phyloP scores from a whole-genome alignment of 2,797 vertebrate genomes.

The Sebastes hubbsi region DNA sequence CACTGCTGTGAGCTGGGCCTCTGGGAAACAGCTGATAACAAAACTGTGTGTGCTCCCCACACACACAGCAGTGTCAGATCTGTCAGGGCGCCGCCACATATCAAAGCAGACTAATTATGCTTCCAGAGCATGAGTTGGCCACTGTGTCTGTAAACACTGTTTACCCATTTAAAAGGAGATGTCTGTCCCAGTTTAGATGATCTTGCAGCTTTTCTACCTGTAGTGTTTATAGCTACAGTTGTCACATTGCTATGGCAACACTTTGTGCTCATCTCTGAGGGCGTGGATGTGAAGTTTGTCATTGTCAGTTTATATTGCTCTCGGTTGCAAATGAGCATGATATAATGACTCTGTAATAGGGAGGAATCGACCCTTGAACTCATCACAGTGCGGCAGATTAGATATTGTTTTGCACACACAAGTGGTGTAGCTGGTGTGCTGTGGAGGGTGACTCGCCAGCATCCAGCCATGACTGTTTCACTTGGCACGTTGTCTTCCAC shows the following conservation, averaged over 20 bases:
- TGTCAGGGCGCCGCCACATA: slow-evolving; percentile 39
- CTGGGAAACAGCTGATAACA: slow-evolving; percentile 77
- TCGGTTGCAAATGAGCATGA: slow-evolving; percentile 1
- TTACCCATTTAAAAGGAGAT: slow-evolving; percentile 23
- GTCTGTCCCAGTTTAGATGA: slow-evolving; percentile 23
- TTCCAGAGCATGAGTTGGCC: background rate
- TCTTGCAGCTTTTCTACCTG: slow-evolving; percentile 28
- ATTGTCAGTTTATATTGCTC: slow-evolving; percentile 54
- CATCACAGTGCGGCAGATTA: slow-evolving; percentile 49
- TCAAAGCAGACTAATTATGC: slow-evolving; percentile 31
- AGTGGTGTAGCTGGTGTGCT: background rate
- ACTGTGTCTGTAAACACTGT: background rate
- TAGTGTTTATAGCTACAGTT: slow-evolving; percentile 56
- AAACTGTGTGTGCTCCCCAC: slow-evolving; percentile 28
- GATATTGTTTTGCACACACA: slow-evolving; percentile 48
- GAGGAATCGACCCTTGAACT: slow-evolving; percentile 54
- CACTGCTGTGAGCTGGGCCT: slow-evolving; percentile 45
- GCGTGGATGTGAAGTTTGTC: background rate
- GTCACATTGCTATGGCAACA: slow-evolving; percentile 37
- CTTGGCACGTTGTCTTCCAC: background rate
- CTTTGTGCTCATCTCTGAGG: slow-evolving; percentile 20
- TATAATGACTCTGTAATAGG: slow-evolving; percentile 21
- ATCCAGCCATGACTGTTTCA: background rate
- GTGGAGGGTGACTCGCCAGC: background rate
- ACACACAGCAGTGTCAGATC: slow-evolving; percentile 45